Evolutionary conservation across 2,113 vertebrate species (phyloP).

Genomic region (Indicator maculatus): DNA sequence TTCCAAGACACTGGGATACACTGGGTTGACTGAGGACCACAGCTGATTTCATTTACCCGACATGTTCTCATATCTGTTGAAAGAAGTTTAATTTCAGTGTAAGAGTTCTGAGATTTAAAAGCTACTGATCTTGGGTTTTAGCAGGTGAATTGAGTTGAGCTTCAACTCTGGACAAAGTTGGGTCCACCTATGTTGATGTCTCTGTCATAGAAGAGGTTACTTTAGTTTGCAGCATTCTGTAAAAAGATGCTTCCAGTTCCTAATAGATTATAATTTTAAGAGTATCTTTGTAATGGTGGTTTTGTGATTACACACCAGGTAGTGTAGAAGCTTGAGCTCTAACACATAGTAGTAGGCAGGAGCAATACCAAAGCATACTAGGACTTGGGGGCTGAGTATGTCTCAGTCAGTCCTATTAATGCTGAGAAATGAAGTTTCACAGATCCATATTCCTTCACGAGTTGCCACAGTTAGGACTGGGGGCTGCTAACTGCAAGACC

Average conservation of each 20-base stretch:
- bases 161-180: not conserved
- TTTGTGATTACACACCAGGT: not conserved
- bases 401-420: not conserved
- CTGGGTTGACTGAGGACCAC: constrained; percentile 88
- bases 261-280: not conserved
- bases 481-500: not conserved
- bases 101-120: not conserved
- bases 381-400: not conserved
- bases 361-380: not conserved
- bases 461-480: not conserved
- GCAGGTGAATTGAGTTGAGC: not conserved
- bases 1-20: constrained; percentile 95
- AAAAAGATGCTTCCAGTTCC: not conserved
- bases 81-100: constrained; percentile 13
- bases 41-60: constrained; percentile 91
- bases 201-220: not conserved
- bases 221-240: not conserved
- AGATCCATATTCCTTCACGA: not conserved
- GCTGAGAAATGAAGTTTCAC: not conserved
- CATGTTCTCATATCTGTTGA: constrained; percentile 90
- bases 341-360: not conserved
- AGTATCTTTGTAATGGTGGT: not conserved
- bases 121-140: not conserved
- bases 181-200: not conserved
- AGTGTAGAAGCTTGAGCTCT: not conserved